Base-by-base conservation (phyloP, 2,797 vertebrate genomes). In the Helarctos malayanus region DNA sequence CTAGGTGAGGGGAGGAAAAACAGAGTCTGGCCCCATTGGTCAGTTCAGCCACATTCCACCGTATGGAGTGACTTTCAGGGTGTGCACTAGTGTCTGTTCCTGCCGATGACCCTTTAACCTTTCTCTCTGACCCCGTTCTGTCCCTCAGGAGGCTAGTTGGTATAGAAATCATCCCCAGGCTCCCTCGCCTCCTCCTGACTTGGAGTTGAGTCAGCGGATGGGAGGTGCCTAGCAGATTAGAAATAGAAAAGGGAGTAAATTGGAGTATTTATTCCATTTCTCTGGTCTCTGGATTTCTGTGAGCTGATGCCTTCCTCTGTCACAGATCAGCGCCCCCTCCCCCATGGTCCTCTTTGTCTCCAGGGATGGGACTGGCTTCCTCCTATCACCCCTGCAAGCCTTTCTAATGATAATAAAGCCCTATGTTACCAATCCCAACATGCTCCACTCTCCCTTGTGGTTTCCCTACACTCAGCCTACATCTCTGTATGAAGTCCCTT, bases 21-120 rank as follows among this genome's bases (percentile, higher is more conserved):
- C 27, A 4, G 19, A 21, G 25, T 21, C 13, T 35, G 41, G 3
- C 5, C 14, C 4, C 0, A 0, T 19, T 38, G 35, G 21, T 45
- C 47, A 27, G 15, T 21, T 45, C 13, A 32, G 32, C 7, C 7
- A 0, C 0, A 8, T 14, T 15, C 73, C 0, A 0, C 25, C 13
- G 12, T 35, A 10, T 0, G 19, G 45, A 35, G 15, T 47, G 45
- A 16, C 47, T 85, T 52, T 68, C 25, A 15, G 32, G 15, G 7
- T 65, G 4, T 52, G 32, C 15, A 0, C 23, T 6, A 4, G 10
- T 21, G 38, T 32, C 29, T 23, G 6, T 16, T 29, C 35, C 49
- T 80, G 29, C 18, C 7, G 27, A 47, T 81, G 32, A 63, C 32
- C 32, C 35, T 12, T 71, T 35, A 18, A 32, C 7, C 25, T 80